These are phyloP conservation scores for Malurus elegans DNA, from an alignment of 2,113 vertebrate species.

Conservation along the genomic window DNA sequence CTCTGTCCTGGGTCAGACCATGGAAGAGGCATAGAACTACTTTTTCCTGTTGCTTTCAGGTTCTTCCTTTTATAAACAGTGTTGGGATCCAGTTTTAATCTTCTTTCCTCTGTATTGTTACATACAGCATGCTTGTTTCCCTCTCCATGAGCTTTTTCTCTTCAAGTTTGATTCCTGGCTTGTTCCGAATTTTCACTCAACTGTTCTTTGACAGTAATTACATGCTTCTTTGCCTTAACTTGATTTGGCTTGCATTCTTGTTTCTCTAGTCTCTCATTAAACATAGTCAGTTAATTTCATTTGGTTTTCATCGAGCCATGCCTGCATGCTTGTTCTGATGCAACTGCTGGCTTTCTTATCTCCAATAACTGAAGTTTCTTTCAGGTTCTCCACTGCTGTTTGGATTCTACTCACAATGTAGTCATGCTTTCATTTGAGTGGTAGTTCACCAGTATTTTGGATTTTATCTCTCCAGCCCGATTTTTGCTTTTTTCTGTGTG, in stretches of 20 bases:
- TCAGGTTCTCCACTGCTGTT: background rate
- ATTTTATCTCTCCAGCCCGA: background rate
- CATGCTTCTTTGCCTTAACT: conserved; percentile 60
- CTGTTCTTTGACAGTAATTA: conserved; percentile 55
- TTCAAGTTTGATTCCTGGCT: conserved; percentile 5
- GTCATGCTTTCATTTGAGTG: background rate
- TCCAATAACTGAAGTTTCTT: background rate
- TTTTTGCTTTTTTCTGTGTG: background rate
- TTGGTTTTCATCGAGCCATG: background rate
- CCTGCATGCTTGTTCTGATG: background rate
- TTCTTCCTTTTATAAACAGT: background rate
- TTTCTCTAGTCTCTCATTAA: conserved; percentile 47
- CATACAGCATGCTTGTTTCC: rapidly evolving
- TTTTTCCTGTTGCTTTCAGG: background rate
- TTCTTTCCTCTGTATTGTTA: background rate
- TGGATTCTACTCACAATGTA: background rate
- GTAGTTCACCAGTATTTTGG: background rate
- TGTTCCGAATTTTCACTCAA: conserved; percentile 3
- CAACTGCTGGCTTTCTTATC: background rate
- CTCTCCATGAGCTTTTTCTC: background rate
- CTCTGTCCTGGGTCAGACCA: background rate
- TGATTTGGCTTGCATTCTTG: conserved; percentile 50
- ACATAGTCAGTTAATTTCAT: conserved; percentile 54
- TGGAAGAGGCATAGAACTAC: background rate
- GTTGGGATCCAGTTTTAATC: background rate